phyloP scores from a whole-genome alignment of 2,113 vertebrate species.

The Pangasianodon hypophthalmus region DNA sequence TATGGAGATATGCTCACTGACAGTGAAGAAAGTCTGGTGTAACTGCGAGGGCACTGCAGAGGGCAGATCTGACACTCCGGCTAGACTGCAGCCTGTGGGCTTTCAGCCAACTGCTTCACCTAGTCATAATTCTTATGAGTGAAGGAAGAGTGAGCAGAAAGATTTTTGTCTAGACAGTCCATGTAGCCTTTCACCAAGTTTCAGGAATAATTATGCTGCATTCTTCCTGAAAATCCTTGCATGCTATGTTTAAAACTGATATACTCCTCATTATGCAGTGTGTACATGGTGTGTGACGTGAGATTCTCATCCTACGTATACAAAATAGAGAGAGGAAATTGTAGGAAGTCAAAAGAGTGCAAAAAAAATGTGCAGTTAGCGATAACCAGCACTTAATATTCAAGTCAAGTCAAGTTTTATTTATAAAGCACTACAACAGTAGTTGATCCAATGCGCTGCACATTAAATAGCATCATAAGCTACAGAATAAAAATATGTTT shows the following conservation, averaged over 20 bases:
- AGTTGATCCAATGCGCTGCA: too few relatives aligned
- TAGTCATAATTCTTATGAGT: not conserved
- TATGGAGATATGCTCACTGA: conserved; percentile 34
- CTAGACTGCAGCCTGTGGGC: conserved; percentile 7
- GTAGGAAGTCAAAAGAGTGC: not conserved
- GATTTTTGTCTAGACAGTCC: not conserved
- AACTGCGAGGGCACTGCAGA: not conserved
- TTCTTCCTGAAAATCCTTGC: not conserved
- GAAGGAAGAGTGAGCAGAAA: not conserved
- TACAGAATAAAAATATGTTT: too few relatives aligned
- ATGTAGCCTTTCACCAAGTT: not conserved
- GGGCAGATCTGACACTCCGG: conserved; percentile 34
- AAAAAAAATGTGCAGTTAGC: too few relatives aligned
- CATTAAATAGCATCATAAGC: too few relatives aligned
- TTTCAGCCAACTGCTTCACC: not conserved
- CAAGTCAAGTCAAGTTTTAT: too few relatives aligned
- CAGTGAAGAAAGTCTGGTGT: conserved; percentile 29
- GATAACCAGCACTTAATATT: too few relatives aligned
- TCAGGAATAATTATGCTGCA: not conserved
- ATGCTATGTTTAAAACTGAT: not conserved
- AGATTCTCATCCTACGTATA: not conserved
- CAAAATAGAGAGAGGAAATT: not conserved
- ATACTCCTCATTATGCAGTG: not conserved
- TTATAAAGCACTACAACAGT: too few relatives aligned
- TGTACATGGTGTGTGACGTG: not conserved